Evolutionary conservation across 2,888 invertebrate genomes (phyloP).

Genomic region (Trissolcus brochymenae): DNA sequence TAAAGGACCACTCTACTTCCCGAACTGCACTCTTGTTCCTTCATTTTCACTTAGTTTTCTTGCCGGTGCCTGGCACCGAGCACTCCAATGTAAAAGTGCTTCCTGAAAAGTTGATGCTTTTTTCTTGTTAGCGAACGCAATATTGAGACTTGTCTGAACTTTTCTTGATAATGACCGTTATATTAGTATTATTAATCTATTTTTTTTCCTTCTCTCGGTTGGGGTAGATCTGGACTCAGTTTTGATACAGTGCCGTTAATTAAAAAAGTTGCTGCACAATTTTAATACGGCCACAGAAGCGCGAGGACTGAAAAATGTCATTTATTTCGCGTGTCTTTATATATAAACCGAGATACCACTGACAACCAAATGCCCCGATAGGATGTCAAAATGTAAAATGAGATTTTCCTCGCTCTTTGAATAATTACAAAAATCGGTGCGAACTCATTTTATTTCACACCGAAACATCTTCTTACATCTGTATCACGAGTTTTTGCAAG

Average conservation of each 20-base stretch:
- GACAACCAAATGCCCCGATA: not conserved
- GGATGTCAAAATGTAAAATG: not conserved
- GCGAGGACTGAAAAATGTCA: not conserved
- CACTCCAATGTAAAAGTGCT: conserved; percentile 51
- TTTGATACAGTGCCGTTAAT: conserved; percentile 22
- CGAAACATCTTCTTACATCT: no score
- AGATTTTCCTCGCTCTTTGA: not conserved
- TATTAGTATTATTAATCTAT: conserved; percentile 24
- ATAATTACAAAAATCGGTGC: no score
- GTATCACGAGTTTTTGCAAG: no score
- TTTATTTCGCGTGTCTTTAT: not conserved
- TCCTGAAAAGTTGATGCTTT: conserved; percentile 59
- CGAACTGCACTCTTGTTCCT: conserved; percentile 56
- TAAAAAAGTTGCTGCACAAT: conserved; percentile 31
- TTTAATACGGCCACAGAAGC: not conserved
- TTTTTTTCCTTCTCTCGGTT: conserved; percentile 12
- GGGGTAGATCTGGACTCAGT: not conserved
- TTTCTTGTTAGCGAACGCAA: conserved; percentile 45
- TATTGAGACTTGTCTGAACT: conserved; percentile 46
- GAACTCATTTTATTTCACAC: not conserved
- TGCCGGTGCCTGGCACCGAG: conserved; percentile 33
- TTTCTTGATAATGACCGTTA: conserved; percentile 39
- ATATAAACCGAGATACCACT: conserved; percentile 8
- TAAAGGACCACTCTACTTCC: conserved; percentile 64
- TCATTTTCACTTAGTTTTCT: conserved; percentile 59